Evolutionary conservation across 2,113 vertebrate species (phyloP).

Genomic region (Herpailurus yagouaroundi): DNA sequence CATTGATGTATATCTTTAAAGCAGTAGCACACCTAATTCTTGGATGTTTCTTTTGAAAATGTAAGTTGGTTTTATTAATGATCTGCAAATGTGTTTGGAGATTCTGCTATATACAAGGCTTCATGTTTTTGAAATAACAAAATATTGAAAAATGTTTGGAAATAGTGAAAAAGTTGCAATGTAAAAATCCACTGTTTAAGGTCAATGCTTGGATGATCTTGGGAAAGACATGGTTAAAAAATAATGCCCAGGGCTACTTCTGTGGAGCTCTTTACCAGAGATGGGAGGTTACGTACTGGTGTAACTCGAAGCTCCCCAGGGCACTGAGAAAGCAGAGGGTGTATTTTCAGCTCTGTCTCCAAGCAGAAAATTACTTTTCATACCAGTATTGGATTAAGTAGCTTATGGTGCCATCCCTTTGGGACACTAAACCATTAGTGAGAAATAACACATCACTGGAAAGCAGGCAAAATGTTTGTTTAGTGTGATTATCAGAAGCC

Average conservation of each 20-base stretch:
- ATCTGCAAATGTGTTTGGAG: neutral
- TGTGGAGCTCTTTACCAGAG: neutral
- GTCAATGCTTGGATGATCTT: neutral
- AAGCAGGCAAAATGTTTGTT: neutral
- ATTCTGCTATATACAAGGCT: neutral
- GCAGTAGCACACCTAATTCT: neutral
- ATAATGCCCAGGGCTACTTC: neutral
- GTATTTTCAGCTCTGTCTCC: neutral
- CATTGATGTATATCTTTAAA: neutral
- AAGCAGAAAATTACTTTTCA: neutral
- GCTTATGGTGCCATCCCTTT: neutral
- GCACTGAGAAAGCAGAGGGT: neutral
- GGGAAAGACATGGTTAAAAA: neutral
- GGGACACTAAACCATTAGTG: too few species aligned
- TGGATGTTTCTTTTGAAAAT: neutral
- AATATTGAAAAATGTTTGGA: neutral
- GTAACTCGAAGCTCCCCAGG: neutral
- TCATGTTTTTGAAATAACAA: neutral
- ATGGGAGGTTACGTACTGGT: neutral
- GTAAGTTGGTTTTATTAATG: neutral
- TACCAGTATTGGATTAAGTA: too few species aligned
- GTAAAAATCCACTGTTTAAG: neutral
- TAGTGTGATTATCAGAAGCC: neutral
- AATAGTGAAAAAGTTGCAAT: too few species aligned
- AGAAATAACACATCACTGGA: accelerated